These are phyloP conservation scores for Serilophus lunatus DNA, from an alignment of 2,113 vertebrate species.

Conservation along the genomic window DNA sequence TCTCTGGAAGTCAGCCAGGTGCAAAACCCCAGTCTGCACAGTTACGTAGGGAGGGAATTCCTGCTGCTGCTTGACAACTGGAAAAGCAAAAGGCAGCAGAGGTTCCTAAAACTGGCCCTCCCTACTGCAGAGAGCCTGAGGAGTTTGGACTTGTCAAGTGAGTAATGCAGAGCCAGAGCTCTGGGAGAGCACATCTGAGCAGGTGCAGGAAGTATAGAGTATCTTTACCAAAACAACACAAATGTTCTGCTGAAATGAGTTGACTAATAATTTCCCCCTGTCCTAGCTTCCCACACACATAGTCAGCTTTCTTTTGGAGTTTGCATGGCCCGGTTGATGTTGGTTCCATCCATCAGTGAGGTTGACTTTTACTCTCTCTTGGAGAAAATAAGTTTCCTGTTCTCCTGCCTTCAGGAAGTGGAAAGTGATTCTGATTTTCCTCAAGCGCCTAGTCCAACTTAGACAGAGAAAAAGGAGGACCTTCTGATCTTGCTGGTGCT, in stretches of 20 bases:
- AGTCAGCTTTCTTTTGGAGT: neutral
- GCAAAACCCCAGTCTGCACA: neutral
- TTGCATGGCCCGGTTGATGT: neutral
- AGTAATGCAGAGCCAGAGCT: neutral
- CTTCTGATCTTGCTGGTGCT: neutral
- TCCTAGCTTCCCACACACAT: neutral
- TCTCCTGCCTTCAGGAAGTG: neutral
- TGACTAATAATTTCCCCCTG: neutral
- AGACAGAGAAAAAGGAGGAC: neutral
- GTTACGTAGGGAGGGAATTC: neutral
- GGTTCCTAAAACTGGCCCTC: neutral
- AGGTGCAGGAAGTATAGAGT: neutral
- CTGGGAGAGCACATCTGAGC: neutral
- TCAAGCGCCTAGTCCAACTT: neutral
- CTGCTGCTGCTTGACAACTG: neutral
- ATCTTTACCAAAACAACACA: neutral
- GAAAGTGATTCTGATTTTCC: neutral
- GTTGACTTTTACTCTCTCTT: neutral
- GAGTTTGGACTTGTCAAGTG: neutral
- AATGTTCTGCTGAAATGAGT: slow-evolving; percentile 11
- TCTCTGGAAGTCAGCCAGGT: neutral
- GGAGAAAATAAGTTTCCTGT: neutral
- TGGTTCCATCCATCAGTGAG: neutral
- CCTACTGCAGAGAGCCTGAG: neutral
- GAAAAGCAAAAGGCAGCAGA: neutral